Percentiles rank a stretch among this genome's conserved stretches.
Evolutionary conservation across 2,797 vertebrate genomes (phyloP).

Genomic region (Sus cebifrons): DNA sequence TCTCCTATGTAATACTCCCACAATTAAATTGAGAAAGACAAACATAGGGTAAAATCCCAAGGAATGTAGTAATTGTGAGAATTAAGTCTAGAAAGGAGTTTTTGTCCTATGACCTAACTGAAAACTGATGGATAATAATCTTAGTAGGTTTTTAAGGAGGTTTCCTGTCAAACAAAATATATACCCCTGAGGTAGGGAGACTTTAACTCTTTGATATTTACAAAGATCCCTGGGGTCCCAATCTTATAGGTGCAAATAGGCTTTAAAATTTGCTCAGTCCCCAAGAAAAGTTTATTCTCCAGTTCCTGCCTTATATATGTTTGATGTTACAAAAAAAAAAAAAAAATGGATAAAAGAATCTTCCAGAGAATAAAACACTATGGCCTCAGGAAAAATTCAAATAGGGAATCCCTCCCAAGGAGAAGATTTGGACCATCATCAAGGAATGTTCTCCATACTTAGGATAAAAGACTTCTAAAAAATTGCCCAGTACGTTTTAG

Average conservation of each 20-base stretch:
- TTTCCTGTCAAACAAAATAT: not conserved
- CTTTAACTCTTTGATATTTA: not conserved
- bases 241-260: not conserved
- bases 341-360: not conserved
- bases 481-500: not conserved
- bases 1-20: not conserved
- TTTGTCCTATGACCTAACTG: not conserved
- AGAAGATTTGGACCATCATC: not conserved
- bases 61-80: not conserved
- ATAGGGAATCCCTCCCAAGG: not conserved
- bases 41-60: not conserved
- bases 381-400: not conserved
- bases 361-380: not conserved
- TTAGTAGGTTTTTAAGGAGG: not conserved
- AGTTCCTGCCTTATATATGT: not conserved
- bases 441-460: not conserved
- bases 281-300: not conserved
- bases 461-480: not conserved
- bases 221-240: not conserved
- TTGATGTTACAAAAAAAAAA: slow-evolving; percentile 17
- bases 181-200: not conserved
- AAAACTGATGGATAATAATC: not conserved
- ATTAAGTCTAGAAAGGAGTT: not conserved
- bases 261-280: not conserved
- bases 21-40: not conserved